phyloP scores from a whole-genome alignment of 2,797 vertebrate species.

The Macropus fuliginosus region DNA sequence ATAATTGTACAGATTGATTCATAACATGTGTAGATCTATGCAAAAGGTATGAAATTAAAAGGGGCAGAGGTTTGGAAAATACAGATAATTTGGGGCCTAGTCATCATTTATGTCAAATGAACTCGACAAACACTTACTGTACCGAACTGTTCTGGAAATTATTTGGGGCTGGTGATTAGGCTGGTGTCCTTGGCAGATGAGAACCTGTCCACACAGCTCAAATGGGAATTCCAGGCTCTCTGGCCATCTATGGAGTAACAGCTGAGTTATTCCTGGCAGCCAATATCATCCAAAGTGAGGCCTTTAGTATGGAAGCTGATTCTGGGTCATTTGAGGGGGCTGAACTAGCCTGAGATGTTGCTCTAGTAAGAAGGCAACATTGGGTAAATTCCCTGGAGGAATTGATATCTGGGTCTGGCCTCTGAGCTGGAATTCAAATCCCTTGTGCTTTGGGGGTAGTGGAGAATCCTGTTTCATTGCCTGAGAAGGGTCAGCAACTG shows the following conservation, averaged over 20 bases:
- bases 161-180: not conserved
- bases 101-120: not conserved
- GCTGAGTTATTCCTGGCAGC: not conserved
- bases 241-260: not conserved
- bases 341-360: conserved; percentile 15
- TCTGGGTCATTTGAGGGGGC: not conserved
- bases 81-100: not conserved
- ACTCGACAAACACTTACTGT: not conserved
- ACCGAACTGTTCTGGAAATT: not conserved
- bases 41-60: not conserved
- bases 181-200: not conserved
- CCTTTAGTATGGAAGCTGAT: conserved; percentile 10
- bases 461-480: not conserved
- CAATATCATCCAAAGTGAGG: not conserved
- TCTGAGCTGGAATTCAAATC: not conserved
- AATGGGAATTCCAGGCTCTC: not conserved
- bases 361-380: not conserved
- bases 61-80: not conserved
- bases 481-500: not conserved
- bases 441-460: not conserved
- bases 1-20: conserved; percentile 1
- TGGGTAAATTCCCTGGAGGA: conserved; percentile 18
- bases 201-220: not conserved
- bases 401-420: not conserved
- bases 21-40: not conserved